Conservation (phyloP, 2,888 invertebrate species). For the Lasioglossum villosulum region DNA sequence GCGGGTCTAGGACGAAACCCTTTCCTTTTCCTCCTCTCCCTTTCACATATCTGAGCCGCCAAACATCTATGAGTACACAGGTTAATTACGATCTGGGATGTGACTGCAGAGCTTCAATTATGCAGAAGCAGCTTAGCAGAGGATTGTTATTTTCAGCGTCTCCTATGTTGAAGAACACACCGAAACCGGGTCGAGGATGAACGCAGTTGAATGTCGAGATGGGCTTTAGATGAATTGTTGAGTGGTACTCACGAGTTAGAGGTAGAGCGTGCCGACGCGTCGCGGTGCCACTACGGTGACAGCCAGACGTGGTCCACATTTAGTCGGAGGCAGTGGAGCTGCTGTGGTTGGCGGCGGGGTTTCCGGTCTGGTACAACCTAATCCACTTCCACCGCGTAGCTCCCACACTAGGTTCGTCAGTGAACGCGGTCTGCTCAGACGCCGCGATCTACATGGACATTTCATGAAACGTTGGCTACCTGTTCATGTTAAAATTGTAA, state of each 20-base stretch:
- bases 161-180: neutral
- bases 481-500: too few relatives aligned
- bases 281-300: conserved; percentile 85
- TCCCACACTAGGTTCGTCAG: conserved; percentile 96
- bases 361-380: conserved; percentile 81
- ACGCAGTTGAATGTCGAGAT: neutral
- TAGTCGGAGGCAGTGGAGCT: conserved; percentile 84
- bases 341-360: conserved; percentile 80
- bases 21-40: too few relatives aligned
- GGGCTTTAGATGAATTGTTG: neutral
- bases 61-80: neutral
- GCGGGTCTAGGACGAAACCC: too few relatives aligned
- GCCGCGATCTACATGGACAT: conserved; percentile 86
- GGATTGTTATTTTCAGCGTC: neutral
- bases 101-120: neutral
- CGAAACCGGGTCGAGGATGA: neutral
- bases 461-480: neutral
- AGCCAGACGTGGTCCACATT: conserved; percentile 85
- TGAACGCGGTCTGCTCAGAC: conserved; percentile 93
- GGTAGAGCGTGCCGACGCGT: conserved; percentile 85
- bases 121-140: neutral
- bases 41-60: too few relatives aligned
- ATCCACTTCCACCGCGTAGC: conserved; percentile 82
- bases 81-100: neutral
- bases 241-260: conserved; percentile 83